Conservation (phyloP, 1,140 invertebrate species). For the Heliothis subflexa region DNA sequence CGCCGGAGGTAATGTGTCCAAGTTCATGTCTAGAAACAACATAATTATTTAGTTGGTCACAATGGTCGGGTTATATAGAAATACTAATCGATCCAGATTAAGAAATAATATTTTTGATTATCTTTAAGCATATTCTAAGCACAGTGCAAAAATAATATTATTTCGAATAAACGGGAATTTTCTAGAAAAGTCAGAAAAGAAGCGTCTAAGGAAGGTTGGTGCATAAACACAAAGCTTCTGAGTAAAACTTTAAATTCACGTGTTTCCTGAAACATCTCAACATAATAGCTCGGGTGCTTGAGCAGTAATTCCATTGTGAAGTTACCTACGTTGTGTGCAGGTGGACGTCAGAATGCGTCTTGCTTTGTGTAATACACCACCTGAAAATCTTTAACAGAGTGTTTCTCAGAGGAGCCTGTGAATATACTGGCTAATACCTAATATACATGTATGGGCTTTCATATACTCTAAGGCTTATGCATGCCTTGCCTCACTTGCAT, state of each 20-base stretch:
- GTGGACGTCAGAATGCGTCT: constrained; percentile 43
- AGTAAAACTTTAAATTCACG: constrained; percentile 41
- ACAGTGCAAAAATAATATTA: neutral
- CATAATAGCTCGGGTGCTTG: constrained; percentile 39
- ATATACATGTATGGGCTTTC: constrained; percentile 17
- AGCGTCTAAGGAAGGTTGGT: too few relatives aligned
- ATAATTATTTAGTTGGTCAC: constrained; percentile 7
- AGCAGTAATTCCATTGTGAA: constrained; percentile 45
- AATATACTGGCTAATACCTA: constrained; percentile 21
- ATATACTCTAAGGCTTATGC: constrained; percentile 34
- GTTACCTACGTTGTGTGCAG: constrained; percentile 32
- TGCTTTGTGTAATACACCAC: constrained; percentile 41
- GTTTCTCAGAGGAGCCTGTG: constrained; percentile 39
- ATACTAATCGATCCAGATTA: neutral
- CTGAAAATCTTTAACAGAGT: constrained; percentile 41
- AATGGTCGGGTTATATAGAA: neutral
- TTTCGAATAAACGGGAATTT: neutral
- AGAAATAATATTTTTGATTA: neutral
- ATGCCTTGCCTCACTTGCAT: constrained; percentile 22
- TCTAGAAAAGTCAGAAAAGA: neutral
- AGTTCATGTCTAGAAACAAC: constrained; percentile 27
- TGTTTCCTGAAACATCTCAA: constrained; percentile 41
- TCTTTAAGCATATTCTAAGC: neutral
- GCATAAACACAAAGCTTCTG: constrained; percentile 28
- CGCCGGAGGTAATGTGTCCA: constrained; percentile 19